Base-by-base conservation (phyloP, 2,888 invertebrate genomes). In the Trachelus iudaicus region DNA sequence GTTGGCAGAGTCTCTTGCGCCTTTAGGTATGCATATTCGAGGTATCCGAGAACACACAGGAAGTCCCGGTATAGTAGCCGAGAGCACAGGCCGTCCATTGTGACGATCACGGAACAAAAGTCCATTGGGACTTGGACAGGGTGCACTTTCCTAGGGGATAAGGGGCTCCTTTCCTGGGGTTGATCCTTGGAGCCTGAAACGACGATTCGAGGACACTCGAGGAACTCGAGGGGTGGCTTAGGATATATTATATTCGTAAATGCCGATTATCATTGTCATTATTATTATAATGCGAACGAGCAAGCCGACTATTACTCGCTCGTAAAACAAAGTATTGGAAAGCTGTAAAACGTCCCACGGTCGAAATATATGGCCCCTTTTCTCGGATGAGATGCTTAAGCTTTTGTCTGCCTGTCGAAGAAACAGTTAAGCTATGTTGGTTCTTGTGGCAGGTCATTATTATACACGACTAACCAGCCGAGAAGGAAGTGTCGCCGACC, bases 261-360 rank as follows among this genome's bases (percentile, higher is more conserved):
- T 23, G 56, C 23, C 9, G 23, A 56, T 56, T 79, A 82, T 81
- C 79, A 82, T 82, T 79, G 78, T 81, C 74, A 81, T 81, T 81
- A 78, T 81, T 77, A 82, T 82, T 82, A 77, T 77, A 81, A 80
- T 79, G 77, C 80, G 77, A 79, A 80, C 75, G 68, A 77, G 78
- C 81, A 79, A 81, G 80, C 82, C 81, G 79, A 80, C 82, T 77
- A 81, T 82, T 82, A 82, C 81, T 80, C 77, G 79, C 80, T 82
- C 82, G 81, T 82, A 81, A 82, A 82, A 82, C 77, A 81, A 79
- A 75, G 71, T 34, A 81, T 81, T 80, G 80, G 80, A 81, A 74
- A 78, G 79, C 78, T 77, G 77, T 81, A 81, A 81, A 81, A 77
- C 69, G 79, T 75, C 77, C 76, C 77, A 73, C 69, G 79, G 73